Conservation (phyloP, 2,113 vertebrate genomes). For the Heliornis fulica region DNA sequence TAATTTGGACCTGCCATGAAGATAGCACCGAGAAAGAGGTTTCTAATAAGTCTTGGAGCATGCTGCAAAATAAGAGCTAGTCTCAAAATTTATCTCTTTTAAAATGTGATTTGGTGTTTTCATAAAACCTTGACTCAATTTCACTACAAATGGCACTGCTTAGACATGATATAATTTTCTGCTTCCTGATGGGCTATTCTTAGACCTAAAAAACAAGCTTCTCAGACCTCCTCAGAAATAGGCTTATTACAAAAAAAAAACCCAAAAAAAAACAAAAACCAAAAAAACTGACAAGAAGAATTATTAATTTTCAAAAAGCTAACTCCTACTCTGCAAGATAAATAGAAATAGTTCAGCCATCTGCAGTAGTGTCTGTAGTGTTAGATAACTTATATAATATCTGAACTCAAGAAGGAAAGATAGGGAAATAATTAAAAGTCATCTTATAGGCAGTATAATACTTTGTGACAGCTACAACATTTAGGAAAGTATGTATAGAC, state of each 20-base stretch:
- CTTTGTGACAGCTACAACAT: not conserved
- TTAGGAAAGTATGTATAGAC: not conserved
- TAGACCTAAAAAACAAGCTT: not conserved
- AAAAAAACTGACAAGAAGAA: not conserved
- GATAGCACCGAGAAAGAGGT: not conserved
- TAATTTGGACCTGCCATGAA: not conserved
- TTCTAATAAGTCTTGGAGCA: not conserved
- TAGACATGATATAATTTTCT: not conserved
- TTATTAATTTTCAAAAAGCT: not conserved
- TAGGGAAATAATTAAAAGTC: not conserved
- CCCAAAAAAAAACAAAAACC: no score
- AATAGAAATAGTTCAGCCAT: not conserved
- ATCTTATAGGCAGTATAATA: not conserved
- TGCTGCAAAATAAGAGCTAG: not conserved
- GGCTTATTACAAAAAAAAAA: not conserved
- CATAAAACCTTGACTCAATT: not conserved
- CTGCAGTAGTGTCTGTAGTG: not conserved
- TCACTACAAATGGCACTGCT: not conserved
- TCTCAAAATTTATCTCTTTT: not conserved
- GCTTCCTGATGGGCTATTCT: constrained; percentile 16
- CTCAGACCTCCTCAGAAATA: not conserved
- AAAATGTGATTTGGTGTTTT: not conserved
- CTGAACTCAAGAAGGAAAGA: not conserved
- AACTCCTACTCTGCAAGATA: not conserved
- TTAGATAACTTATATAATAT: not conserved